Conservation (phyloP, 2,113 vertebrate species). For the Trogon melanurus region DNA sequence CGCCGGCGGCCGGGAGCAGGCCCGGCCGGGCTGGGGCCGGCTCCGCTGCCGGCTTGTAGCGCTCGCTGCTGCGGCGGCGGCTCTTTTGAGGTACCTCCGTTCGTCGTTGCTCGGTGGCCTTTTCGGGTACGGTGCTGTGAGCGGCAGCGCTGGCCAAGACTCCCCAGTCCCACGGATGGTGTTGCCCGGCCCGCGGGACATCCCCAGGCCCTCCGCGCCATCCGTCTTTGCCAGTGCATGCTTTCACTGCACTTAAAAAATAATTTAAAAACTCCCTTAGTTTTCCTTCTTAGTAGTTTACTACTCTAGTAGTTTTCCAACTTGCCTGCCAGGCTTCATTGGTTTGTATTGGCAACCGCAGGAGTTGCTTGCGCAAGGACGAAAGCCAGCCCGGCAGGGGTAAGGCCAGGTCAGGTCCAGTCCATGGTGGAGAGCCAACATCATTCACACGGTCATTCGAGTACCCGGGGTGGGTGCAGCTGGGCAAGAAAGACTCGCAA, state of each 20-base stretch:
- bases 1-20: neutral
- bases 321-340: accelerated
- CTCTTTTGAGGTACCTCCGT: accelerated
- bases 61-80: accelerated
- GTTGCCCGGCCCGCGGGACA: neutral
- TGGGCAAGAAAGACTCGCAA: accelerated
- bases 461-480: neutral
- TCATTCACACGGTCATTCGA: accelerated
- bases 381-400: accelerated
- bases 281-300: neutral
- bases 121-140: accelerated
- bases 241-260: neutral
- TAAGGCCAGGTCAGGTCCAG: accelerated
- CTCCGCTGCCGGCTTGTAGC: too few species aligned
- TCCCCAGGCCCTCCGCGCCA: neutral
- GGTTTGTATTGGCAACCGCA: accelerated
- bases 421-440: accelerated
- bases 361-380: neutral
- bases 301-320: too few species aligned
- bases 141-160: accelerated
- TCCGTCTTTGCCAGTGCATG: accelerated
- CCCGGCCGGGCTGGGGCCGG: neutral
- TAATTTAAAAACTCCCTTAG: too few species aligned
- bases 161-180: accelerated
- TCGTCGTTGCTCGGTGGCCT: accelerated